Evolutionary conservation across 1,140 invertebrate genomes (phyloP).

Genomic region (Charaxes varanes): DNA sequence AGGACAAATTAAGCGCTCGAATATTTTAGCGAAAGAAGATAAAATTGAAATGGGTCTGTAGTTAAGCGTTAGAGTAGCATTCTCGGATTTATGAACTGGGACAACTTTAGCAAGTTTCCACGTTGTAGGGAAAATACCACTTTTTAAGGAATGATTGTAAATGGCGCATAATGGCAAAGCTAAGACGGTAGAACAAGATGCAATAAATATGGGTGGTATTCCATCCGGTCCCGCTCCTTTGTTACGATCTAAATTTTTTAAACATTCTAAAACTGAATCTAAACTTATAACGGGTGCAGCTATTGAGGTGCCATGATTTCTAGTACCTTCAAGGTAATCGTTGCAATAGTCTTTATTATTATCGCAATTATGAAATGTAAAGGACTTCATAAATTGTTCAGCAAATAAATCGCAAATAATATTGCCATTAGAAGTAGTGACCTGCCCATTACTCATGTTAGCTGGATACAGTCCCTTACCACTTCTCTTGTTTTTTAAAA

Average conservation of each 20-base stretch:
- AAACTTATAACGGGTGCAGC: too few species aligned
- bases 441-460: neutral
- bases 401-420: neutral
- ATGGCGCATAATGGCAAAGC: too few species aligned
- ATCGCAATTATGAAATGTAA: too few species aligned
- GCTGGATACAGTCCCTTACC: too few species aligned
- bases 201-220: neutral
- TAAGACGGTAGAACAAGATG: too few species aligned
- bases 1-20: constrained; percentile 15
- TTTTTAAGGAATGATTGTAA: constrained; percentile 6
- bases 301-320: too few species aligned
- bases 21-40: constrained; percentile 12
- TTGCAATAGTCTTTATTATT: too few species aligned
- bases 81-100: constrained; percentile 13
- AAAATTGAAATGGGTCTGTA: constrained; percentile 19
- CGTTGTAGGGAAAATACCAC: constrained; percentile 10
- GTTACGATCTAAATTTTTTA: neutral
- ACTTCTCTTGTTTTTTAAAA: too few species aligned
- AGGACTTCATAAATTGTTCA: neutral
- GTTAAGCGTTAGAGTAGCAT: constrained; percentile 7
- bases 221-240: neutral
- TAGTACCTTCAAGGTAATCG: too few species aligned
- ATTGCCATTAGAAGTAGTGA: neutral
- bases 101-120: constrained; percentile 17
- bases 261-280: too few species aligned